Evolutionary conservation across 2,797 vertebrate species (phyloP), one percentile per base, ranked within the genome.

Genomic region (Sebastes glaucus): DNA sequence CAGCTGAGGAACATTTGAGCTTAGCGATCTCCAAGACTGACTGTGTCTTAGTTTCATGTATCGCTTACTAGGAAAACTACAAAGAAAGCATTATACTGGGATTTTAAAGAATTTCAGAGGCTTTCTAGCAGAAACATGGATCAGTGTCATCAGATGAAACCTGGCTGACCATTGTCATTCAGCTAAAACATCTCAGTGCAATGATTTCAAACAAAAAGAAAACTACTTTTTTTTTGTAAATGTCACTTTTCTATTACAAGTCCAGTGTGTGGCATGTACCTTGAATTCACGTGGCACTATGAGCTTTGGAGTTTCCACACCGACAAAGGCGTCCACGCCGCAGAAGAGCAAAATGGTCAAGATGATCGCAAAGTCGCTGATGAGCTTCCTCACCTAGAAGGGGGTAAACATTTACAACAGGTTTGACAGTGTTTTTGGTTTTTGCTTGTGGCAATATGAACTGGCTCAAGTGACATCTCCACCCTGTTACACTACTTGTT

Each of bases 241-340:
- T 11, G 6, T 52, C 1, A n/a, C 22, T 22, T 20, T 27, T 42
- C 9, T 7, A 3, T 22, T 25, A 6, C 5, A 30, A 27, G 30
- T 5, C 4, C 5, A 33, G 42, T 1, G 20, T 66, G 52, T n/a
- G 18, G 7, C 1, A 5, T 88, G 3, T 94, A 99, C 99, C 97
- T 99, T 99, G 94, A 99, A 99, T 96, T 99, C 97, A 74, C 96
- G 98, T 94, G 99, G 99, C 96, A 99, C 99, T 70, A 99, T 95
- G 66, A 99, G 95, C 92, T 99, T 99, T 1, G 99, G 98, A 82
- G 99, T 99, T 76, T 97, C 96, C 86, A 99, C 98, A 59, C 98
- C 98, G 22, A 99, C 96, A 18, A 99, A 93, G 49, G 98, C 98
- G 79, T 99, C 99, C 86, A 99, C 96, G 56, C 97, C 97, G 77